These are phyloP conservation scores for Upupa epops DNA, from an alignment of 2,113 vertebrate species.

Conservation along the genomic window DNA sequence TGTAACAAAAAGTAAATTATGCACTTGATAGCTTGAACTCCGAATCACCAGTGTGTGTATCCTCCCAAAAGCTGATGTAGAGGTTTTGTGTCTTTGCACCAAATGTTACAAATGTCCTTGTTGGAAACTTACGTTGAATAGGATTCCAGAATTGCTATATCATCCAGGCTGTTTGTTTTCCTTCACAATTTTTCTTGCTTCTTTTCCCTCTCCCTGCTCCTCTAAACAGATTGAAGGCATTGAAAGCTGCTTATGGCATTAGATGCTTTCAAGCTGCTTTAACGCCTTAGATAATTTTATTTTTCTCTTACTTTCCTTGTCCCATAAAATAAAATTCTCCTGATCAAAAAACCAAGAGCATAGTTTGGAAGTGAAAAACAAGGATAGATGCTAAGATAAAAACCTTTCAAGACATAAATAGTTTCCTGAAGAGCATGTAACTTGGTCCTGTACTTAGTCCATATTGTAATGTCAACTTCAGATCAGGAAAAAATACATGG, in stretches of 20 bases:
- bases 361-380: neutral
- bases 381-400: neutral
- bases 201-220: neutral
- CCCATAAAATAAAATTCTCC: neutral
- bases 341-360: neutral
- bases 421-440: neutral
- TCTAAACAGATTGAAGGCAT: neutral
- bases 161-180: neutral
- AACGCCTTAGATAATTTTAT: neutral
- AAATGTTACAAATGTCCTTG: neutral
- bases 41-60: neutral
- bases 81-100: neutral
- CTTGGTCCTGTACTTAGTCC: neutral
- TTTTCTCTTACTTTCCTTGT: neutral
- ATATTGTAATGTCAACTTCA: neutral
- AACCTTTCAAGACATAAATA: neutral
- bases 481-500: neutral
- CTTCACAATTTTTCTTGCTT: neutral
- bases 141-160: neutral
- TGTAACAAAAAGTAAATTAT: neutral
- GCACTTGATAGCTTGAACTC: accelerated
- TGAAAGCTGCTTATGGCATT: conserved; percentile 2
- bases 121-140: neutral
- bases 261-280: neutral
- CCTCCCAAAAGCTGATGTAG: neutral